These are phyloP conservation scores for Hippopotamyrus pictus DNA, from an alignment of 2,797 vertebrate genomes.

Conservation along the genomic window DNA sequence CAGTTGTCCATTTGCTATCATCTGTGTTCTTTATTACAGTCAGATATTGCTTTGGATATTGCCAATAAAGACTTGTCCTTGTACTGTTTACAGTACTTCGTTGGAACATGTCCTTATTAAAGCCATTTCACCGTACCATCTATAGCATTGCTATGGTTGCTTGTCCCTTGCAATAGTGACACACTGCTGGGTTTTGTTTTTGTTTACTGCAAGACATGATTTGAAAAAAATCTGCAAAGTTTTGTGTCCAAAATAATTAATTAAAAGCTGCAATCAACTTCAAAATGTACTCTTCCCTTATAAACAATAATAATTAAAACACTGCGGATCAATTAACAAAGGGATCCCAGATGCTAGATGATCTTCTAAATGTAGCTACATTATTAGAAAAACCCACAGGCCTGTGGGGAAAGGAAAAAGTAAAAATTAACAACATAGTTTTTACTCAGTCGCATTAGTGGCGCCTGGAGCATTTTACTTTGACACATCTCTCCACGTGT, in stretches of 20 bases:
- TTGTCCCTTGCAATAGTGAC: not conserved
- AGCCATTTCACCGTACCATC: not conserved
- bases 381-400: not conserved
- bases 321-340: not conserved
- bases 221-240: not conserved
- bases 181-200: not conserved
- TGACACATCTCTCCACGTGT: not conserved
- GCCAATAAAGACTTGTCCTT: slow-evolving; percentile 15
- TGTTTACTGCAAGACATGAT: not conserved
- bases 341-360: too few relatives aligned
- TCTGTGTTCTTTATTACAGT: slow-evolving; percentile 17
- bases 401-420: not conserved
- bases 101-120: not conserved
- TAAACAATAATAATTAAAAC: not conserved
- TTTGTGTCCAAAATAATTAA: not conserved
- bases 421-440: not conserved
- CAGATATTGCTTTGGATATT: slow-evolving; percentile 19
- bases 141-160: not conserved
- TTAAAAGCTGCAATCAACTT: not conserved
- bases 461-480: not conserved
- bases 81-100: slow-evolving; percentile 15
- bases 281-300: not conserved
- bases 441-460: not conserved
- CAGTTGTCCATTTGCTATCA: not conserved
- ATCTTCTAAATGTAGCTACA: not conserved